Evolutionary conservation across 2,888 invertebrate genomes (phyloP), one percentile per base, ranked within the genome.

Genomic region (Heterodera filipjevi): DNA sequence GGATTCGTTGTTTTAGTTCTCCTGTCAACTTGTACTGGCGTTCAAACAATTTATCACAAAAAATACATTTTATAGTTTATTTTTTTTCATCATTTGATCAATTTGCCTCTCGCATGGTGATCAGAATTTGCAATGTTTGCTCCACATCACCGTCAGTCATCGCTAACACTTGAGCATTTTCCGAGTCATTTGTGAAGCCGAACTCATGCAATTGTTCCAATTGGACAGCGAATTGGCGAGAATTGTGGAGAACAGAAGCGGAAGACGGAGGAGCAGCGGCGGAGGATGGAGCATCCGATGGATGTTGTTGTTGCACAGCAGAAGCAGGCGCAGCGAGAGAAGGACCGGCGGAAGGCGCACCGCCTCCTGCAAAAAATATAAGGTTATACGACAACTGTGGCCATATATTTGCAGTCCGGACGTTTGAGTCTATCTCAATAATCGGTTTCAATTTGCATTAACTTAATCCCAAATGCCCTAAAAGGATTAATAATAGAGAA

Each of bases 51-150:
- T n/a, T n/a, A n/a, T n/a, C n/a, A n/a, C n/a, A n/a, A n/a, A n/a
- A n/a, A n/a, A n/a, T n/a, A n/a, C n/a, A n/a, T n/a, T n/a, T n/a
- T n/a, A n/a, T n/a, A n/a, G n/a, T n/a, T n/a, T n/a, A n/a, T n/a
- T n/a, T n/a, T n/a, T 49, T 12, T 19, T 19, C 16, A 49, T 49
- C 3, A 49, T n/a, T n/a, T 19, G 22, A 12, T 59, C 59, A 59
- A 12, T 59, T 59, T n/a, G n/a, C 59, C 27, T 85, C 84, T 14
- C 85, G 82, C 75, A 93, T 93, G 84, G 92, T 93, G 88, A 96
- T 94, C 33, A 97, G 93, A 76, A 96, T 92, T 90, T 96, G 95
- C 78, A 96, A 93, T 27, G 96, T 96, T 32, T 94, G 94, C 88
- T 95, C 94, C 3, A 96, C 93, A 89, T 96, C 94, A 77, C 96